A percentile compares a stretch with the other conserved stretches of the same genome.
Conservation (phyloP, 2,888 invertebrate genomes). For the Agrilus mali region DNA sequence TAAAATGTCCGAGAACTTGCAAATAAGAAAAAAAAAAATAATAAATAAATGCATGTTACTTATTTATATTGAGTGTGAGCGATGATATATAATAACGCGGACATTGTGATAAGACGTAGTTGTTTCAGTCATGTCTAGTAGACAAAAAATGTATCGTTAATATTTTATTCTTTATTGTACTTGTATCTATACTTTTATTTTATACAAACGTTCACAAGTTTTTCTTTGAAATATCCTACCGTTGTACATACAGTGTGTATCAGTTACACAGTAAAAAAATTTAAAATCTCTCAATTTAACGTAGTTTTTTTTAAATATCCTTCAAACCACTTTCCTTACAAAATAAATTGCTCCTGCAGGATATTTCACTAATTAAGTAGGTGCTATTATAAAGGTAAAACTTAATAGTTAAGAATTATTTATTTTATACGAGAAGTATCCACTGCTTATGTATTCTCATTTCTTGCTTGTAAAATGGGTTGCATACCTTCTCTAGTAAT, state of each 20-base stretch:
- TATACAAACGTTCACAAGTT: conserved; percentile 32
- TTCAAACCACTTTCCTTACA: no score
- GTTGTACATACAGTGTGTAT: conserved; percentile 35
- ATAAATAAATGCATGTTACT: conserved; percentile 35
- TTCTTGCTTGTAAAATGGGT: no score
- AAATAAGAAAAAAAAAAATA: conserved; percentile 25
- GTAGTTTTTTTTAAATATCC: neutral
- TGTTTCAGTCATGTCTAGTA: conserved; percentile 33
- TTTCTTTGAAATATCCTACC: conserved; percentile 29
- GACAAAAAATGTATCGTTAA: conserved; percentile 32
- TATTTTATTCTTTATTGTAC: conserved; percentile 34
- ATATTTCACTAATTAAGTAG: no score
- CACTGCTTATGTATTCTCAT: no score
- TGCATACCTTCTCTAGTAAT: no score
- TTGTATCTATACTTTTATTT: conserved; percentile 34
- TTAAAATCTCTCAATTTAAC: neutral
- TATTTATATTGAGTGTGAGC: conserved; percentile 36
- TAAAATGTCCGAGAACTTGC: conserved; percentile 18
- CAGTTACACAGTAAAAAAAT: conserved; percentile 24
- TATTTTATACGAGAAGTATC: no score
- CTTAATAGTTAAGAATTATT: no score
- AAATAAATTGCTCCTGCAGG: no score
- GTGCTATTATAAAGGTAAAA: no score
- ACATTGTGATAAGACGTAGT: conserved; percentile 35
- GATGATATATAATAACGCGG: conserved; percentile 25